These are phyloP conservation scores for Muntiacus muntjak DNA, from an alignment of 2,113 vertebrate species.

Conservation along the genomic window DNA sequence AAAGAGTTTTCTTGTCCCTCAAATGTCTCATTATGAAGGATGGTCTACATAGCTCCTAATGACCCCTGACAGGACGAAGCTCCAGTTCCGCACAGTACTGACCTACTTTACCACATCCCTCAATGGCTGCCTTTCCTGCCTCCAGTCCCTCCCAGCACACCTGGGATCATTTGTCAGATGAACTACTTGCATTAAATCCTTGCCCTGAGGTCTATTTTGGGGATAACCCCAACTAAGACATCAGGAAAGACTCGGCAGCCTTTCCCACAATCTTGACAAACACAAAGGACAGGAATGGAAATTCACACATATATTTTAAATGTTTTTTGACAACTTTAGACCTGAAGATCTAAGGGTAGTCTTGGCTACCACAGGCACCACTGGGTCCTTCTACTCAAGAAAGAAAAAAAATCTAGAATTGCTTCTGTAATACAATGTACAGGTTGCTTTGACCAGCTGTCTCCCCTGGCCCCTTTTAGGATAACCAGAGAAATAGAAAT, in stretches of 20 bases:
- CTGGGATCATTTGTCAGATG: background rate
- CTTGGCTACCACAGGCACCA: background rate
- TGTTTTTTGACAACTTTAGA: background rate
- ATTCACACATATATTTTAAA: background rate
- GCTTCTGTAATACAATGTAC: background rate
- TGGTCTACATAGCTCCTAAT: background rate
- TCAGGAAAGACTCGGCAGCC: background rate
- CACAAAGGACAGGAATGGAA: background rate
- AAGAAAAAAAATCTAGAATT: background rate
- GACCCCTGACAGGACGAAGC: background rate
- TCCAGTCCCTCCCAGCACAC: background rate
- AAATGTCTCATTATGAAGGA: background rate
- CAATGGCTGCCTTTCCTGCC: rapidly evolving
- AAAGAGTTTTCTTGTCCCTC: background rate
- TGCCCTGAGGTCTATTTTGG: background rate
- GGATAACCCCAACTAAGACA: background rate
- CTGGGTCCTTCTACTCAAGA: background rate
- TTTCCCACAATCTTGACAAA: background rate
- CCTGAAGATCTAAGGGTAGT: background rate
- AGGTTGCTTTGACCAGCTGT: background rate
- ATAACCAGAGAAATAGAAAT: background rate
- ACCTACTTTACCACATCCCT: background rate
- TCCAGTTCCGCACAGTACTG: background rate
- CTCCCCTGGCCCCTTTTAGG: background rate
- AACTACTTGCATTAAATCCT: background rate